Base-by-base conservation (phyloP, 1,140 invertebrate species). In the Drosophila bocqueti region DNA sequence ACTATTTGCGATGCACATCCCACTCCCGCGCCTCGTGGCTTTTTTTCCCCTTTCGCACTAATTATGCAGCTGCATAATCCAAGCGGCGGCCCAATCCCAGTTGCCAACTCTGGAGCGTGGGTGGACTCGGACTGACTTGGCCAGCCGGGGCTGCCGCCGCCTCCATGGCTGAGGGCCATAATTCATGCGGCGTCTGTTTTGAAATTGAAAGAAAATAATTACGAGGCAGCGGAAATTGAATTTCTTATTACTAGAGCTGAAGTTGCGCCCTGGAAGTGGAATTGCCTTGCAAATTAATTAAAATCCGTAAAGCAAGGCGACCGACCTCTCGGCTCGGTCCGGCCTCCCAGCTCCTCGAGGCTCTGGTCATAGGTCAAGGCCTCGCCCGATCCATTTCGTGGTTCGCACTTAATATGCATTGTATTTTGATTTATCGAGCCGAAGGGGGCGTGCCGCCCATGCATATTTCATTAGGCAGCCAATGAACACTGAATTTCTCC, bases 181-280 rank as follows among this genome's bases (percentile, higher is more conserved):
- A 89, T 89, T 89, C 84, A 89, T 89, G 84, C 74, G 60, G 68
- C 78, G 74, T 84, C 81, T 90, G 85, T 81, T 89, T 90, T 89
- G 58, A 89, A 89, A 89, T 89, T 89, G 85, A 90, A 89, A 89
- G 85, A 90, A 89, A 89, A 89, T 89, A 89, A 89, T 89, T 90
- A 89, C 83, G 78, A 84, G 81, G 78, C 85, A 79, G 75, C 85
- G 85, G 85, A 89, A 89, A 89, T 89, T 89, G 85, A 89, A 89
- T 89, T 89, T 89, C 85, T 89, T 89, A 89, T 90, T 89, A 90
- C 29, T 43, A 36, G 16, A 38, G 36, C 40, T 54, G 24, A 40
- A 57, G 42, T 15, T 34, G 26, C 40, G 43, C 36, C 38, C 47
- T 36, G 62, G 55, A 42, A 36, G 6, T 67, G 58, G 49, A 43